A percentile compares a stretch with the other conserved stretches of the same genome.
These are phyloP conservation scores for zebrafish (Danio rerio) DNA, from an alignment of 2,113 vertebrate species.

Conservation along the genomic window DNA sequence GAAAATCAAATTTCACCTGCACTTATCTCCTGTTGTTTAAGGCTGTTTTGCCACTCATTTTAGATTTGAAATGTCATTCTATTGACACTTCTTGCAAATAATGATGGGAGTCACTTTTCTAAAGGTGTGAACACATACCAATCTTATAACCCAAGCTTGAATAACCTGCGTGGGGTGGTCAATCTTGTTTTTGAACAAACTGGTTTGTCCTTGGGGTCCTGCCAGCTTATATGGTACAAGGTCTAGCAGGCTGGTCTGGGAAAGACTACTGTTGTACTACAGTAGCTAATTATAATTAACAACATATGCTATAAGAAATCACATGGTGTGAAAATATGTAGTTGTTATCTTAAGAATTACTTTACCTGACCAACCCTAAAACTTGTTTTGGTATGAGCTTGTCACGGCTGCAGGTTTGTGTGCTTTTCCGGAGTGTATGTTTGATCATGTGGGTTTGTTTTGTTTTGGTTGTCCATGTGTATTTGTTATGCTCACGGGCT, in stretches of 20 bases:
- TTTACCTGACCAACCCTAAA: constrained; percentile 7
- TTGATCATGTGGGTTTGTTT: no score
- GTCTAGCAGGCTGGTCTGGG: not conserved
- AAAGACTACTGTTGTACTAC: not conserved
- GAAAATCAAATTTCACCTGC: not conserved
- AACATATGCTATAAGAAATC: not conserved
- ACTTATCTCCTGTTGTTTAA: not conserved
- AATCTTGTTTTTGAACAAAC: not conserved
- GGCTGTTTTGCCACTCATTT: not conserved
- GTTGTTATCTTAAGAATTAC: not conserved
- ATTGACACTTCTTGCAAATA: not conserved
- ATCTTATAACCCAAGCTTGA: not conserved
- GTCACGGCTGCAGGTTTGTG: no score
- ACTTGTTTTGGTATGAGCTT: not conserved
- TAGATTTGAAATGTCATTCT: not conserved
- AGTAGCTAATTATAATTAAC: not conserved
- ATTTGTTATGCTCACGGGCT: no score
- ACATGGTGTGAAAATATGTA: not conserved
- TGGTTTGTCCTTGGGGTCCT: not conserved
- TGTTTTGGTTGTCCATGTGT: no score
- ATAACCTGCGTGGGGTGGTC: constrained; percentile 10
- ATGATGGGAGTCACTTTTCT: not conserved
- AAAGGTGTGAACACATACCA: not conserved
- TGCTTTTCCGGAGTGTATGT: no score
- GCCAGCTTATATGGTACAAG: not conserved